Conservation (phyloP, 2,888 invertebrate genomes). For the Drosophila dives region DNA sequence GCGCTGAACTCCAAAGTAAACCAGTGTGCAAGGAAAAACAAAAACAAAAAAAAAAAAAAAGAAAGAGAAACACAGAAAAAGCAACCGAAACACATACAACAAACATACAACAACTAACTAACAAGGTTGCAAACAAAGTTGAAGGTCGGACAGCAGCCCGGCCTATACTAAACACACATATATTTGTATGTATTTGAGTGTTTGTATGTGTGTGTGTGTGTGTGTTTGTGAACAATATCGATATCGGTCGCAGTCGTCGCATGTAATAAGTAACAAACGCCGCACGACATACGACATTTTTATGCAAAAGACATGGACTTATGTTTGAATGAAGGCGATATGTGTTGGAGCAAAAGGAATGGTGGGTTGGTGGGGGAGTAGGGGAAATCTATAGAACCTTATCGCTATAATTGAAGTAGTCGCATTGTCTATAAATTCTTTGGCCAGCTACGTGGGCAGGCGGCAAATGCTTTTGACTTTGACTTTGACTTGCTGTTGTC, state of each 20-base stretch:
- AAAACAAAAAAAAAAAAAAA: conserved; percentile 18
- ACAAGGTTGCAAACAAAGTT: conserved; percentile 78
- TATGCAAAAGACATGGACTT: conserved; percentile 68
- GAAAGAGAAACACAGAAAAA: conserved; percentile 23
- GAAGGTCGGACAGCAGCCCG: conserved; percentile 63
- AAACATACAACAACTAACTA: conserved; percentile 59
- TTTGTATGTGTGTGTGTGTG: not conserved
- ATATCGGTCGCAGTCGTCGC: conserved; percentile 63
- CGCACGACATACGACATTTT: conserved; percentile 80
- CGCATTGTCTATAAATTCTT: conserved; percentile 78
- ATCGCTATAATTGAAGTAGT: conserved; percentile 80
- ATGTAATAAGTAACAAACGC: conserved; percentile 80
- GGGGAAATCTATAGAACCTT: conserved; percentile 35
- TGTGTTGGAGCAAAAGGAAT: not conserved
- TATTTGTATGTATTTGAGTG: not conserved
- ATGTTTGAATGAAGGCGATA: not conserved
- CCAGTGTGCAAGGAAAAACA: conserved; percentile 27
- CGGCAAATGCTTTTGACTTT: conserved; percentile 70
- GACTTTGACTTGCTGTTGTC: conserved; percentile 60
- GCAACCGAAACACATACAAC: conserved; percentile 39
- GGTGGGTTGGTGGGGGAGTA: not conserved
- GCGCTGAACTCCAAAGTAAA: conserved; percentile 71
- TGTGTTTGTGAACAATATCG: conserved; percentile 62
- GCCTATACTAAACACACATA: conserved; percentile 17
- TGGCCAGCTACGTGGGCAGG: conserved; percentile 71